Conservation (phyloP, 2,113 vertebrate species). For the Otocyon megalotis region DNA sequence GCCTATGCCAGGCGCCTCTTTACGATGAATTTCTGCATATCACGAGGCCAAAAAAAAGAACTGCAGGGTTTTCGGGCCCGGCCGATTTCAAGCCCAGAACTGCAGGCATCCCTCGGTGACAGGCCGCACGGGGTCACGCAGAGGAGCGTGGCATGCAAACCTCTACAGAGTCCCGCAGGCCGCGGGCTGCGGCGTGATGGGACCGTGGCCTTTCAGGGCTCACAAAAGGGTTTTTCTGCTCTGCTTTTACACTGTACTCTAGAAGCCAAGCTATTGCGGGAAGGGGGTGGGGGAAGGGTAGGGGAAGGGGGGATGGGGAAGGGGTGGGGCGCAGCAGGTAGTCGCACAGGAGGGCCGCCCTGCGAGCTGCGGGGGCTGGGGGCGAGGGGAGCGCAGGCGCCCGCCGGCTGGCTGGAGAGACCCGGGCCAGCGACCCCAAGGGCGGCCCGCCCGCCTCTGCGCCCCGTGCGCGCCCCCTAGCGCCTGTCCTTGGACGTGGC, state of each 20-base stretch:
- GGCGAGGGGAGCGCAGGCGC: neutral
- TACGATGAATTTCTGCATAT: neutral
- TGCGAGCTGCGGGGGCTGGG: neutral
- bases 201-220: slow-evolving; percentile 5
- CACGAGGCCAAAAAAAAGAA: neutral
- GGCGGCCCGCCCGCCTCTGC: accelerated
- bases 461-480: neutral
- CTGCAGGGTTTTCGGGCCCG: neutral
- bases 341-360: neutral
- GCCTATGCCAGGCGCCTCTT: neutral
- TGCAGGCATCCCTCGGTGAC: neutral
- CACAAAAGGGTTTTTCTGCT: slow-evolving; percentile 22
- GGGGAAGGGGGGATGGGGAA: neutral
- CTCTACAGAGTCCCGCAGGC: neutral
- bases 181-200: neutral
- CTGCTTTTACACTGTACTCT: slow-evolving; percentile 24
- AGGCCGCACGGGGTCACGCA: neutral
- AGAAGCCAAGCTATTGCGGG: neutral
- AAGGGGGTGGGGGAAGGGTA: neutral
- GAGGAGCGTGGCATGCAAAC: neutral
- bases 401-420: neutral
- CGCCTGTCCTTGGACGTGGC: neutral
- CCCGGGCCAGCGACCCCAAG: accelerated
- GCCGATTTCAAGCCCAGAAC: neutral
- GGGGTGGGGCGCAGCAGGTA: neutral